Percentiles rank a stretch among this genome's conserved stretches.
These are phyloP conservation scores for Ursus arctos DNA, from an alignment of 2,113 vertebrate species.

Conservation along the genomic window DNA sequence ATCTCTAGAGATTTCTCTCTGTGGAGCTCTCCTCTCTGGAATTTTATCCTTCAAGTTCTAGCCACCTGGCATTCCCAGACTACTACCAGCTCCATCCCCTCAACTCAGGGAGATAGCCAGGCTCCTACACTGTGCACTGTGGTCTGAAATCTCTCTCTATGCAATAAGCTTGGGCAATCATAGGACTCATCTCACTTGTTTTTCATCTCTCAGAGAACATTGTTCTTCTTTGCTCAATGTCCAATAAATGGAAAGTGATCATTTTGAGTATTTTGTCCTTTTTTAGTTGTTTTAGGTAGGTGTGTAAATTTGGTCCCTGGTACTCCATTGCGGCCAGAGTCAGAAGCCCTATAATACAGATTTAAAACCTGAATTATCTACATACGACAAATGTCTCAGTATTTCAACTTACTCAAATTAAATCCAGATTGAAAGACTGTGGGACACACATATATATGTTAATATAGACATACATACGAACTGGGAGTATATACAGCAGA, in stretches of 20 bases:
- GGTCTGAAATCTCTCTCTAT: not conserved
- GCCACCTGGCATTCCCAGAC: not conserved
- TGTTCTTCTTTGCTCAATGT: not conserved
- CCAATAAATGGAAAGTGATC: not conserved
- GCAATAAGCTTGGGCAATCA: not conserved
- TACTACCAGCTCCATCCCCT: not conserved
- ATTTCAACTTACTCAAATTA: not conserved
- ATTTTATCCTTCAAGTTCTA: not conserved
- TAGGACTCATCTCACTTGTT: not conserved
- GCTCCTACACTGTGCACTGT: not conserved
- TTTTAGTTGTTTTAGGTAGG: not conserved
- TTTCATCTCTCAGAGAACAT: not conserved
- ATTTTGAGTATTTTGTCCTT: not conserved
- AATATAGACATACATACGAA: not conserved
- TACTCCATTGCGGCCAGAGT: not conserved
- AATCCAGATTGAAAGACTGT: not conserved
- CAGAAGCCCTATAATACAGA: not conserved
- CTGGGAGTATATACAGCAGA: not conserved
- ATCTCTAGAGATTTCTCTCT: not conserved
- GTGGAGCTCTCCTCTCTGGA: not conserved
- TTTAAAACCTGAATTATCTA: not conserved
- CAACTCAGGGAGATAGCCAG: not conserved
- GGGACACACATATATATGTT: not conserved
- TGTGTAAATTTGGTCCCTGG: not conserved
- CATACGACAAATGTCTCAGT: not conserved